These are phyloP conservation scores for Phrynosoma platyrhinos DNA, from an alignment of 2,113 vertebrate genomes.

Conservation along the genomic window DNA sequence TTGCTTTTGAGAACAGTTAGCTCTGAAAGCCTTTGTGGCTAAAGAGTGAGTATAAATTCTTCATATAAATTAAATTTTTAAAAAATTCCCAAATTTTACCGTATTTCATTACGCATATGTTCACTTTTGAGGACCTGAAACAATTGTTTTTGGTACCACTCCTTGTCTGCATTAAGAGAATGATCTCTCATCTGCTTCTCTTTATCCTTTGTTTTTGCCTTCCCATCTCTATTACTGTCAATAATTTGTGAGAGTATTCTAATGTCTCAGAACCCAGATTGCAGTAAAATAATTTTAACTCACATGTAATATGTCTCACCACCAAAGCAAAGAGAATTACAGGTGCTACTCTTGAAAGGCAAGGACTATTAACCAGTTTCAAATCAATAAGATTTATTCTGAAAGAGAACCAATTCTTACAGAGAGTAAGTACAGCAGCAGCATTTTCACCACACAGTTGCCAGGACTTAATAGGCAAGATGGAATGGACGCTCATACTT, in stretches of 20 bases:
- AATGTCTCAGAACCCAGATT: too few species aligned
- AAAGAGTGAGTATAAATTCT: too few species aligned
- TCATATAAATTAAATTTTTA: too few species aligned
- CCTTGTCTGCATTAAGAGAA: background rate
- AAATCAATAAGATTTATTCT: conserved; percentile 70
- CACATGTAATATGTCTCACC: too few species aligned
- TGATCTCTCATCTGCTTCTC: background rate
- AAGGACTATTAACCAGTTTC: conserved; percentile 20
- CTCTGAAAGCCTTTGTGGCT: too few species aligned
- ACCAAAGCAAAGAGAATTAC: background rate
- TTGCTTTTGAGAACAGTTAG: too few species aligned
- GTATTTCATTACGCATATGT: background rate
- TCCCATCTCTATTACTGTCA: too few species aligned
- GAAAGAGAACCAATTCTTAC: conserved; percentile 34
- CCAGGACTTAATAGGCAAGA: conserved; percentile 77
- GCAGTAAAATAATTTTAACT: too few species aligned
- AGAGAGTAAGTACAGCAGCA: conserved; percentile 3
- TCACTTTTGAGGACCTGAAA: background rate
- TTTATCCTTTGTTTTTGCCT: background rate
- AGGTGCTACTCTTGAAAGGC: background rate
- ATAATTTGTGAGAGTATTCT: too few species aligned
- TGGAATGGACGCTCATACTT: conserved; percentile 73
- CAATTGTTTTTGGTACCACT: background rate
- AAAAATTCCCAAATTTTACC: background rate
- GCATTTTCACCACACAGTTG: background rate